Percentiles rank a stretch among this genome's conserved stretches.
phyloP scores from a whole-genome alignment of 2,888 invertebrate genomes.

The Lasioglossum malachurum region DNA sequence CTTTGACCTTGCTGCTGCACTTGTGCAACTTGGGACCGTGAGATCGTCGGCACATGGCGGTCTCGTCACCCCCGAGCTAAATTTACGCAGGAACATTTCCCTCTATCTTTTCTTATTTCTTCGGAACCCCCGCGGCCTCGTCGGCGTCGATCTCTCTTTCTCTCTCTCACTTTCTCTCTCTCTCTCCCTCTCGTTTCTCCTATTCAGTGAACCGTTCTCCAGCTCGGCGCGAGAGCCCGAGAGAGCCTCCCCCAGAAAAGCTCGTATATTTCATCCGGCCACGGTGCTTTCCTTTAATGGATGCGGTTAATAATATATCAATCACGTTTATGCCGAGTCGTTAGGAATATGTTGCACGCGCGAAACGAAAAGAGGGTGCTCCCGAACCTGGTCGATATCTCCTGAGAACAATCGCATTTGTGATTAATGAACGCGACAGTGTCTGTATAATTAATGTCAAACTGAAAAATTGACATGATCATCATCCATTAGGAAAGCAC shows the following conservation, averaged over 20 bases:
- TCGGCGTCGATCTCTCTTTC: constrained; percentile 43
- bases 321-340: constrained; percentile 77
- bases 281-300: constrained; percentile 80
- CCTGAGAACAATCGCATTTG: constrained; percentile 25
- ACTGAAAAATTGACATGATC: not conserved
- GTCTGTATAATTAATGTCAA: not conserved
- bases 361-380: constrained; percentile 7
- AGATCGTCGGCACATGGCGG: constrained; percentile 79
- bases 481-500: not conserved
- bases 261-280: constrained; percentile 78
- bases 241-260: constrained; percentile 64
- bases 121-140: constrained; percentile 51
- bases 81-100: constrained; percentile 70
- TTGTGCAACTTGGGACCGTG: constrained; percentile 78
- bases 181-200: constrained; percentile 54
- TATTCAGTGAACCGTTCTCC: constrained; percentile 58
- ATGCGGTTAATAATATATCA: constrained; percentile 83
- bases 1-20: constrained; percentile 78
- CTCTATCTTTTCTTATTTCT: constrained; percentile 66
- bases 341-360: constrained; percentile 42
- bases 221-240: constrained; percentile 19
- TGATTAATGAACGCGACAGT: constrained; percentile 6
- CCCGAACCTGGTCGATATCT: not conserved
- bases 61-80: constrained; percentile 65
- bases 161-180: constrained; percentile 49